Conservation (phyloP, 1,140 invertebrate genomes). For the Arion vulgaris region DNA sequence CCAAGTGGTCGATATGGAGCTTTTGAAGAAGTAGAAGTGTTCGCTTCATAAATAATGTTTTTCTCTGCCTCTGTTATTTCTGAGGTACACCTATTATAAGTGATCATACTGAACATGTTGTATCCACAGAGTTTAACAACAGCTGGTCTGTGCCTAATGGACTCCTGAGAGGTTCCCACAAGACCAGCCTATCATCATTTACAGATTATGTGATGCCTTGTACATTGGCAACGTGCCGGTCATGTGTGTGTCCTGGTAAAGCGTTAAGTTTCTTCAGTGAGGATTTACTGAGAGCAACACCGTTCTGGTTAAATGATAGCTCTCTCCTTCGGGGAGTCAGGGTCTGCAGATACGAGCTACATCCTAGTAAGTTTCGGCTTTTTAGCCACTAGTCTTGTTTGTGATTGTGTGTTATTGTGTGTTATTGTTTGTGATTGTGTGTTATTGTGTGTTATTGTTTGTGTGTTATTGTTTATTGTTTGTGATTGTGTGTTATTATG, state of each 20-base stretch:
- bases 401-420: too few relatives aligned
- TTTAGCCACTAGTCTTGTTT: too few relatives aligned
- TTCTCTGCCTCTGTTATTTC: too few relatives aligned
- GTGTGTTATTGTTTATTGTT: too few relatives aligned
- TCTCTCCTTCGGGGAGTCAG: neutral
- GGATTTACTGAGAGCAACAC: conserved; percentile 6
- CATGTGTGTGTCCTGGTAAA: neutral
- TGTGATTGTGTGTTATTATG: too few relatives aligned
- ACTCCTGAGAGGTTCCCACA: conserved; percentile 1
- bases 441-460: too few relatives aligned
- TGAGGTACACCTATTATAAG: too few relatives aligned
- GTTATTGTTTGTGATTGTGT: too few relatives aligned
- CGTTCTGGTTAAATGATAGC: neutral
- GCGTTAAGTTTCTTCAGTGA: conserved; percentile 18
- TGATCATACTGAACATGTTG: too few relatives aligned
- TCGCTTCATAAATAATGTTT: too few relatives aligned
- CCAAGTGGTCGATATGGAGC: too few relatives aligned
- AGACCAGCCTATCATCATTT: conserved; percentile 1
- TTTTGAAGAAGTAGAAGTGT: too few relatives aligned
- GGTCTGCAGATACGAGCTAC: conserved; percentile 8
- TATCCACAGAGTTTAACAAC: conserved; percentile 9
- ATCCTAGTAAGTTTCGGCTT: conserved; percentile 12
- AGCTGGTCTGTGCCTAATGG: neutral
- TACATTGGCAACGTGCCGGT: conserved; percentile 5
- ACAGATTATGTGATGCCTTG: conserved; percentile 29